These are phyloP conservation scores for Leptinotarsa undecemlineata DNA, from an alignment of 1,140 invertebrate species.

Conservation along the genomic window DNA sequence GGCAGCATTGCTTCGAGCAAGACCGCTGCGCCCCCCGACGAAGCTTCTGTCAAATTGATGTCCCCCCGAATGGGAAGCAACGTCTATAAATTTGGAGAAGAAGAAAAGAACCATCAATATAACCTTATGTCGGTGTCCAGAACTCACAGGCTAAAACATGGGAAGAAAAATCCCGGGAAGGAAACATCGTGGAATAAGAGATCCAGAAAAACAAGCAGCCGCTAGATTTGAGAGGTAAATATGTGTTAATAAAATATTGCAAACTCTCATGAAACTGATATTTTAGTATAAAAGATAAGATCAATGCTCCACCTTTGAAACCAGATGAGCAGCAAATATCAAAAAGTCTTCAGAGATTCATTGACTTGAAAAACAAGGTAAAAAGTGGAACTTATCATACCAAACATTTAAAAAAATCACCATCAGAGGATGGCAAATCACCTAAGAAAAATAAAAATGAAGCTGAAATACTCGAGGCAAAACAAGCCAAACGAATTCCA, in stretches of 20 bases:
- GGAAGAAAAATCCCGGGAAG: conserved; percentile 74
- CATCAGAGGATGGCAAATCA: background rate
- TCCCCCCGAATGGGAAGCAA: no score
- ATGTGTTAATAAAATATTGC: background rate
- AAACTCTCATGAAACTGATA: background rate
- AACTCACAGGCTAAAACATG: conserved; percentile 58
- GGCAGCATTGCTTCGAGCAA: no score
- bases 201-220: conserved; percentile 67
- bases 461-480: conserved; percentile 31
- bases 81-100: no score
- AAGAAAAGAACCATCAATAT: no score
- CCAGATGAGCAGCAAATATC: conserved; percentile 69
- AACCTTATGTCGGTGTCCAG: no score
- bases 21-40: no score
- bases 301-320: conserved; percentile 68
- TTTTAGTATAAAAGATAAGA: conserved; percentile 67
- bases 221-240: conserved; percentile 61
- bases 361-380: conserved; percentile 61
- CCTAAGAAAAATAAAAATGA: background rate
- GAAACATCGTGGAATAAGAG: conserved; percentile 71
- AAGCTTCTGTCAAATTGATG: no score
- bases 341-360: conserved; percentile 63
- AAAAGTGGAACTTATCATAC: conserved; percentile 52
- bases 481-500: conserved; percentile 57
- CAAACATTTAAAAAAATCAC: conserved; percentile 47